Conservation (phyloP, 2,797 vertebrate species). For the Phoeniculus purpureus region DNA sequence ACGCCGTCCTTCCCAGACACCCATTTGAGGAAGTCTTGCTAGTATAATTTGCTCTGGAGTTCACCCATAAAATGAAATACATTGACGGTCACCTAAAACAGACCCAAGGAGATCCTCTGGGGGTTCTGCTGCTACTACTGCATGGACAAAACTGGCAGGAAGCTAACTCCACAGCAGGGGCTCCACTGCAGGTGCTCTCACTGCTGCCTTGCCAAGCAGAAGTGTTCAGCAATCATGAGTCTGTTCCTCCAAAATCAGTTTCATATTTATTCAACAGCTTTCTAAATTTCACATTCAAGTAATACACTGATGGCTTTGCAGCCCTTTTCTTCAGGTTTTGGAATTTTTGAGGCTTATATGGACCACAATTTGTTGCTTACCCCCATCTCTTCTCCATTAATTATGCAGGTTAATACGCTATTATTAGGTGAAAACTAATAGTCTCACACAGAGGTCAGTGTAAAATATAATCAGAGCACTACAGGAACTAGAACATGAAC, state of each 20-base stretch:
- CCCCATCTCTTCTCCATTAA: neutral
- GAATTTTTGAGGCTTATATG: neutral
- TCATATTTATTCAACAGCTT: neutral
- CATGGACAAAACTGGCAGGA: neutral
- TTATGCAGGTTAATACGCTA: neutral
- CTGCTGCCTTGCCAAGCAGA: neutral
- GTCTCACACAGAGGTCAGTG: neutral
- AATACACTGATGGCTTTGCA: neutral
- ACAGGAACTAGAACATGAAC: neutral
- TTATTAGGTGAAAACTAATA: neutral
- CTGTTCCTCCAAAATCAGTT: neutral
- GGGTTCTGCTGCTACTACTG: neutral
- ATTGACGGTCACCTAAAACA: neutral
- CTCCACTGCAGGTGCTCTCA: neutral
- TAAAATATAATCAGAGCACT: neutral
- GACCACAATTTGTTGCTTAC: neutral
- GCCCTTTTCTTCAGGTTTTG: neutral
- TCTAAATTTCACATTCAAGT: neutral
- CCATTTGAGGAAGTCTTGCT: slow-evolving; percentile 34
- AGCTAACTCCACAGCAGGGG: neutral
- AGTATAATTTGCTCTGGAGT: slow-evolving; percentile 19
- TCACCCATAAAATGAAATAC: slow-evolving; percentile 27
- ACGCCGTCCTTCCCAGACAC: slow-evolving; percentile 26
- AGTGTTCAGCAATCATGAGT: neutral
- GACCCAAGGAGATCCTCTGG: neutral